phyloP scores from a whole-genome alignment of 2,797 vertebrate species.

The Smutsia temminckii region DNA sequence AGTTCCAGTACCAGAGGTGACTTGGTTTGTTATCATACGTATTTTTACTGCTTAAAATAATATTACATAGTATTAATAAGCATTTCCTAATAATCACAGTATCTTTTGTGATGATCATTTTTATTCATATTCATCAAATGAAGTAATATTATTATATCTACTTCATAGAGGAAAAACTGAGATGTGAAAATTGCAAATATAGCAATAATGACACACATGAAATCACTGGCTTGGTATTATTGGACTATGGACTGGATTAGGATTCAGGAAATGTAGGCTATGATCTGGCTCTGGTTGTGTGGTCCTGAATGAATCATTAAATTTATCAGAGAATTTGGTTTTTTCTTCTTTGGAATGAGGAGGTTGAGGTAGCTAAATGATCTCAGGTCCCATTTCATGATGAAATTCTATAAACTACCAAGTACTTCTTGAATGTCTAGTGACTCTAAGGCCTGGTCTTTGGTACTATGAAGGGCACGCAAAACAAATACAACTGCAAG shows the following conservation, averaged over 20 bases:
- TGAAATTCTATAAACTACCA: not conserved
- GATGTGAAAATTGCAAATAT: conserved; percentile 33
- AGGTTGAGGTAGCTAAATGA: not conserved
- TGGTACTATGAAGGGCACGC: not conserved
- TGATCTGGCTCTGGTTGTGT: not conserved
- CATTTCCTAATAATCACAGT: conserved; percentile 30
- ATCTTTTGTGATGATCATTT: conserved; percentile 34
- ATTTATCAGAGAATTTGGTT: not conserved
- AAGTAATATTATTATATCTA: not conserved
- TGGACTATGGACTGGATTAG: not conserved
- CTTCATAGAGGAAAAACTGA: conserved; percentile 20
- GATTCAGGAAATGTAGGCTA: not conserved
- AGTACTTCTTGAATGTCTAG: not conserved
- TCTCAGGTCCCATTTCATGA: not conserved
- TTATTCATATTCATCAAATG: conserved; percentile 32
- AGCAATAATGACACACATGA: not conserved
- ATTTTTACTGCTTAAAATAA: conserved; percentile 29
- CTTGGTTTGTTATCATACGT: not conserved
- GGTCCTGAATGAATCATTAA: not conserved
- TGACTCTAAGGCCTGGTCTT: not conserved
- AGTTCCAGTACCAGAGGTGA: not conserved
- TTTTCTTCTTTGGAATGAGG: not conserved
- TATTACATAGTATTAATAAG: conserved; percentile 1
- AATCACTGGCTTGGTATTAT: not conserved
- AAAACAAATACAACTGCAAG: conserved; percentile 33